Conservation (phyloP, 2,797 vertebrate species). For the Triplophysa bombifrons region DNA sequence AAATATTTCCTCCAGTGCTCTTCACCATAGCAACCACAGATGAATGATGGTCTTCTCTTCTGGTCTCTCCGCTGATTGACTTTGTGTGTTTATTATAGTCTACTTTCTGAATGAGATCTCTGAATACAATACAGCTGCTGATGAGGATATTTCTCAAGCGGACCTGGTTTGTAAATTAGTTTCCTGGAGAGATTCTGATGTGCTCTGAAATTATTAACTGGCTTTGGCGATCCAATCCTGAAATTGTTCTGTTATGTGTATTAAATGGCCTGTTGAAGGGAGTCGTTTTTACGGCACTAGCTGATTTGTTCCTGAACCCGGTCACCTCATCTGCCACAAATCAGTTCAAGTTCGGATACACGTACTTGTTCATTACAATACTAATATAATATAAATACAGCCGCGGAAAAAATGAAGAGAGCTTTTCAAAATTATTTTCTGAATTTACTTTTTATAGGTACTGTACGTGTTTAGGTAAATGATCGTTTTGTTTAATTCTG, state of each 20-base stretch:
- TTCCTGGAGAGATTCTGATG: slow-evolving; percentile 53
- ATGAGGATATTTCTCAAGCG: slow-evolving; percentile 70
- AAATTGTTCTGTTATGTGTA: background rate
- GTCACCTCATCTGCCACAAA: background rate
- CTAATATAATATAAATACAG: too few species aligned
- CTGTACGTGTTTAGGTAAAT: too few species aligned
- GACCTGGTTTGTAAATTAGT: slow-evolving; percentile 60
- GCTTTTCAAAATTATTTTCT: too few species aligned
- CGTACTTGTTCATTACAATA: background rate
- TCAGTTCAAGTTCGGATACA: background rate
- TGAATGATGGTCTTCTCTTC: slow-evolving; percentile 74
- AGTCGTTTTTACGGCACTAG: background rate
- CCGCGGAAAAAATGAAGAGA: too few species aligned
- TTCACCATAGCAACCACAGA: slow-evolving; percentile 73
- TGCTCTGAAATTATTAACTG: slow-evolving; percentile 57
- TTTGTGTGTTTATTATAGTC: slow-evolving; percentile 65
- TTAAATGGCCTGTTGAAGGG: background rate
- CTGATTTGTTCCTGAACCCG: background rate
- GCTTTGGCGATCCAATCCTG: background rate
- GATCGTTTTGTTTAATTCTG: too few species aligned
- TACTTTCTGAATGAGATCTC: slow-evolving; percentile 56
- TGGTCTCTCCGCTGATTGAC: slow-evolving; percentile 73
- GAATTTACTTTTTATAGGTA: too few species aligned
- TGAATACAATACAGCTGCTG: slow-evolving; percentile 66
- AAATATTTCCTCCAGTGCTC: slow-evolving; percentile 80